Evolutionary conservation across 2,113 vertebrate genomes (phyloP).

Genomic region (Motacilla tschutschensis): DNA sequence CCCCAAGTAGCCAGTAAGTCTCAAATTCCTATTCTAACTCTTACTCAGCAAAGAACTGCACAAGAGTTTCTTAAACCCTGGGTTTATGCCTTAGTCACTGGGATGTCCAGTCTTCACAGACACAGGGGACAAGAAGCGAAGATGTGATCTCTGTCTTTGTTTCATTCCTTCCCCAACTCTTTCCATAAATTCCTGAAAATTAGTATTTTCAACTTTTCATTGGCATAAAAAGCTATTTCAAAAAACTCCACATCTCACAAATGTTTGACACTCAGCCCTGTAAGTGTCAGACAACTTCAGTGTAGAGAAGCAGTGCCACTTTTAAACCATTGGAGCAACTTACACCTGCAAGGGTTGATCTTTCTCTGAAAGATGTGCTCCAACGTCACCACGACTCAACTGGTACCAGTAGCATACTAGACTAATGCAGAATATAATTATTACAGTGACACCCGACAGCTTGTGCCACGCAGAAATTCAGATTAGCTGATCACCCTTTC

Average conservation of each 20-base stretch:
- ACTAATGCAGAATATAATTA: not conserved
- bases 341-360: not conserved
- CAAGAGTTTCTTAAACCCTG: not conserved
- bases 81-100: not conserved
- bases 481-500: not conserved
- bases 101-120: not conserved
- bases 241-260: not conserved
- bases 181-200: not conserved
- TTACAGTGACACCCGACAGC: not conserved
- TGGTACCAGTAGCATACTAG: not conserved
- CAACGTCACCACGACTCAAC: fast-evolving
- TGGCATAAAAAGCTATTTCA: not conserved
- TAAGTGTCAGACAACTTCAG: not conserved
- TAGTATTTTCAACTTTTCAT: not conserved
- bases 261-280: not conserved
- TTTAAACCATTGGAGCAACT: not conserved
- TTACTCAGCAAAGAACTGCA: not conserved
- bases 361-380: not conserved
- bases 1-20: not conserved
- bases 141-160: not conserved
- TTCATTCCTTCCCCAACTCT: not conserved
- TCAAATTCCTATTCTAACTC: not conserved
- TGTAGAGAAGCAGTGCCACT: not conserved
- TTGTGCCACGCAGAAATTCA: not conserved
- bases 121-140: not conserved